These are phyloP conservation scores for Bhutanitis thaidina DNA, from an alignment of 2,888 invertebrate species.

Conservation along the genomic window DNA sequence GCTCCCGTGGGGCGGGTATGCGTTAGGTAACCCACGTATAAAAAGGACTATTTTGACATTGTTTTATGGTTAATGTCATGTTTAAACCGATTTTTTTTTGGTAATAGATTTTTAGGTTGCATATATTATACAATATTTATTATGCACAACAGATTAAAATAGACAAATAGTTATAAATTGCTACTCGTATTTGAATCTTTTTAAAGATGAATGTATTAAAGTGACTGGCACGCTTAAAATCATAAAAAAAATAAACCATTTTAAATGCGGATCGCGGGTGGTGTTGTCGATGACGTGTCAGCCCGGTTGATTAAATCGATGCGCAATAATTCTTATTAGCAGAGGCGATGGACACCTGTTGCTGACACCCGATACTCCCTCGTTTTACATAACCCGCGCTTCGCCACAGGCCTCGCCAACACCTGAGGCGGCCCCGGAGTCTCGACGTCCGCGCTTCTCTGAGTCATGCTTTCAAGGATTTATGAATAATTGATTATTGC, in stretches of 20 bases:
- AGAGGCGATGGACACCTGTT: slow-evolving; percentile 35
- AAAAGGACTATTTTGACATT: too few species aligned
- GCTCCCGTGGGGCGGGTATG: too few species aligned
- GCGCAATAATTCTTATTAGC: slow-evolving; percentile 36
- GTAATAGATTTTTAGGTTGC: too few species aligned
- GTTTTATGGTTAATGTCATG: too few species aligned
- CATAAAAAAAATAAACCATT: not conserved
- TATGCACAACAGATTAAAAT: too few species aligned
- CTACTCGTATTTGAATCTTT: too few species aligned
- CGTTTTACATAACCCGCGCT: slow-evolving; percentile 34
- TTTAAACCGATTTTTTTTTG: too few species aligned
- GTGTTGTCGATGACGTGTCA: slow-evolving; percentile 2
- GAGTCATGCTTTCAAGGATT: slow-evolving; percentile 15
- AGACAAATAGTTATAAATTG: too few species aligned
- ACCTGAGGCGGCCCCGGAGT: slow-evolving; percentile 25
- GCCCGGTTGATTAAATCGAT: slow-evolving; percentile 20
- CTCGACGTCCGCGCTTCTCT: slow-evolving; percentile 4
- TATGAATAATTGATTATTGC: not conserved
- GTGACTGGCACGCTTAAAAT: not conserved
- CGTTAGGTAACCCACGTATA: too few species aligned
- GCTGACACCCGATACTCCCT: slow-evolving; percentile 31
- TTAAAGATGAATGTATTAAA: too few species aligned
- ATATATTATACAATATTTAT: too few species aligned
- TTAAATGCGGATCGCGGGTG: not conserved
- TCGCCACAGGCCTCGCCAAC: slow-evolving; percentile 24